Conservation (phyloP, 1,140 invertebrate genomes). For the Eueides isabella region DNA sequence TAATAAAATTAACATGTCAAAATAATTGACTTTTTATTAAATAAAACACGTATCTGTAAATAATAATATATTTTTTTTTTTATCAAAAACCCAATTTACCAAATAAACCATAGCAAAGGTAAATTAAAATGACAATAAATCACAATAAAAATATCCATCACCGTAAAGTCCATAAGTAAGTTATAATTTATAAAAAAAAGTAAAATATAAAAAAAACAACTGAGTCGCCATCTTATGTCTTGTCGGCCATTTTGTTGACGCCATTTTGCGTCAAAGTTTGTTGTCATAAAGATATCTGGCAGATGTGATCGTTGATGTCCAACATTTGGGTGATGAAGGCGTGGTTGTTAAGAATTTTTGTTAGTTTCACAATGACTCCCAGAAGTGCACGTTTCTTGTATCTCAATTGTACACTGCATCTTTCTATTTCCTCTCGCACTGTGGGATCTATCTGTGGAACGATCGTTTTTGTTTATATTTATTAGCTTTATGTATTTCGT, state of each 20-base stretch:
- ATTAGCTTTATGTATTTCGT: not conserved
- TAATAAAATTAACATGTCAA: no score
- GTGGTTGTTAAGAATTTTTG: conserved; percentile 86
- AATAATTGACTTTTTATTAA: no score
- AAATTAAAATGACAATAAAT: conserved; percentile 19
- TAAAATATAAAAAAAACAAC: conserved; percentile 22
- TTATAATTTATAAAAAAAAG: conserved; percentile 32
- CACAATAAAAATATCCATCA: conserved; percentile 21
- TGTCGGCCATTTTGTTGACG: conserved; percentile 56
- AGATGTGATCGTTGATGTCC: conserved; percentile 90
- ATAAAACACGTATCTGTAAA: not conserved
- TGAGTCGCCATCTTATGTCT: conserved; percentile 31
- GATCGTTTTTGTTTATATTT: not conserved
- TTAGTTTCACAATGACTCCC: conserved; percentile 84
- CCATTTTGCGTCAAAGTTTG: conserved; percentile 41
- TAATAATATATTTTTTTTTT: not conserved
- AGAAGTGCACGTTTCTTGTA: conserved; percentile 84
- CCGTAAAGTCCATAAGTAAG: conserved; percentile 9
- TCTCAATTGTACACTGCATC: conserved; percentile 88
- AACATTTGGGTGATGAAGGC: conserved; percentile 88
- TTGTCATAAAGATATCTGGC: conserved; percentile 74
- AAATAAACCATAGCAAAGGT: conserved; percentile 13
- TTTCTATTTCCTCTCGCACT: conserved; percentile 83
- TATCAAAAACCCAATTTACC: conserved; percentile 1
- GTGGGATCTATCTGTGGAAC: conserved; percentile 83